Percentiles rank a stretch among this genome's conserved stretches.
Conservation (phyloP, 1,140 invertebrate species). For the Drosophila obscura region DNA sequence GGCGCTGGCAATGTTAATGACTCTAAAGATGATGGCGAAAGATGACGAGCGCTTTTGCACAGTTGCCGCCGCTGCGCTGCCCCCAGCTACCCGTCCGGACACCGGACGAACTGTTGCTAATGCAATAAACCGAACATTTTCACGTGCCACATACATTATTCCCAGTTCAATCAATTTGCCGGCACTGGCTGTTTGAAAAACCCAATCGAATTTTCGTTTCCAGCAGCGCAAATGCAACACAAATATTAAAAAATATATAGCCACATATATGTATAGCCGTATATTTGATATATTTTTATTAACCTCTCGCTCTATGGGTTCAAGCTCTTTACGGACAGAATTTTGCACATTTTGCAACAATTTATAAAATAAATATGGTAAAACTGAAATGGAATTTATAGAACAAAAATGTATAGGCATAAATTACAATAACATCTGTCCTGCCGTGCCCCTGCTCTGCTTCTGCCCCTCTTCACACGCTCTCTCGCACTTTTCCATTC, state of each 20-base stretch:
- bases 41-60: slow-evolving; percentile 46
- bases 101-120: slow-evolving; percentile 35
- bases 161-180: slow-evolving; percentile 62
- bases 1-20: slow-evolving; percentile 68
- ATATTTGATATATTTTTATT: slow-evolving; percentile 62
- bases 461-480: slow-evolving; percentile 7
- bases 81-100: too few relatives aligned
- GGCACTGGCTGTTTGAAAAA: slow-evolving; percentile 34
- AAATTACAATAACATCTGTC: slow-evolving; percentile 76
- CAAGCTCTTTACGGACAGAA: slow-evolving; percentile 54
- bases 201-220: slow-evolving; percentile 49
- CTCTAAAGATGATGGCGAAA: slow-evolving; percentile 74
- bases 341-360: slow-evolving; percentile 60
- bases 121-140: slow-evolving; percentile 45
- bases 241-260: slow-evolving; percentile 44
- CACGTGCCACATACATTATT: slow-evolving; percentile 44
- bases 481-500: slow-evolving; percentile 24
- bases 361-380: slow-evolving; percentile 53
- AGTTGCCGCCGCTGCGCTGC: neutral
- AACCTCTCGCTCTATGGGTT: slow-evolving; percentile 29
- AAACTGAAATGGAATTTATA: slow-evolving; percentile 47
- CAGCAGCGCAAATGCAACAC: slow-evolving; percentile 36
- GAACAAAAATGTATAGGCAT: slow-evolving; percentile 65
- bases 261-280: neutral
- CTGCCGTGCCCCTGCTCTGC: slow-evolving; percentile 23